A percentile compares a stretch with the other conserved stretches of the same genome.
Evolutionary conservation across 2,113 vertebrate species (phyloP).

Genomic region (Melanocharis versteri): DNA sequence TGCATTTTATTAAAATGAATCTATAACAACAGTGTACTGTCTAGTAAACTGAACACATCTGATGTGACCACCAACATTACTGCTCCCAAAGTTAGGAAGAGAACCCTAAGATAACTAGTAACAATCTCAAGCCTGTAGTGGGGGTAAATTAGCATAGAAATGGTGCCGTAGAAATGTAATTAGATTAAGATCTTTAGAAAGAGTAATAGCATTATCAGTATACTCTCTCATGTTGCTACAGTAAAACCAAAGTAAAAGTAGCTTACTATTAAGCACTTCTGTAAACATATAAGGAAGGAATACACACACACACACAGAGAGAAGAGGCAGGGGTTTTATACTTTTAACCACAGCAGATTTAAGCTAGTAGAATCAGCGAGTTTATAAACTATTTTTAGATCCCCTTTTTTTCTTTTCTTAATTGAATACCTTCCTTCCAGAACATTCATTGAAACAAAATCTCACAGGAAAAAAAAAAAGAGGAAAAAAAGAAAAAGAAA

Average conservation of each 20-base stretch:
- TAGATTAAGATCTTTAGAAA: not conserved
- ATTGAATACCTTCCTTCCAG: not conserved
- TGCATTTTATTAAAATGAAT: not conserved
- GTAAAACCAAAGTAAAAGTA: not conserved
- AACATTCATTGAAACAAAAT: not conserved
- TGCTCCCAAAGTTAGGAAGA: not conserved
- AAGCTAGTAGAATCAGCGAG: not conserved
- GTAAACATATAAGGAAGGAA: not conserved
- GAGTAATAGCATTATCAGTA: not conserved
- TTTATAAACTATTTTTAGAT: not conserved
- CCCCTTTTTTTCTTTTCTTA: not conserved
- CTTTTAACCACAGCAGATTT: not conserved
- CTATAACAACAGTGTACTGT: not conserved
- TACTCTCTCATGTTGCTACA: not conserved
- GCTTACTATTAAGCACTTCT: not conserved
- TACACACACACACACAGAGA: not conserved
- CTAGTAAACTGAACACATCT: not conserved
- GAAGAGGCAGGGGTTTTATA: not conserved
- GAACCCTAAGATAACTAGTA: not conserved
- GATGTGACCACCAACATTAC: not conserved
- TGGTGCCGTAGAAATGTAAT: not conserved
- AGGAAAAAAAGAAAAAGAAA: no score
- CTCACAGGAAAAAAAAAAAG: not conserved
- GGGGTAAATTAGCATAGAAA: not conserved
- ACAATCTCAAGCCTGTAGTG: not conserved